phyloP scores from a whole-genome alignment of 2,797 vertebrate genomes.

The Gorsachius magnificus region DNA sequence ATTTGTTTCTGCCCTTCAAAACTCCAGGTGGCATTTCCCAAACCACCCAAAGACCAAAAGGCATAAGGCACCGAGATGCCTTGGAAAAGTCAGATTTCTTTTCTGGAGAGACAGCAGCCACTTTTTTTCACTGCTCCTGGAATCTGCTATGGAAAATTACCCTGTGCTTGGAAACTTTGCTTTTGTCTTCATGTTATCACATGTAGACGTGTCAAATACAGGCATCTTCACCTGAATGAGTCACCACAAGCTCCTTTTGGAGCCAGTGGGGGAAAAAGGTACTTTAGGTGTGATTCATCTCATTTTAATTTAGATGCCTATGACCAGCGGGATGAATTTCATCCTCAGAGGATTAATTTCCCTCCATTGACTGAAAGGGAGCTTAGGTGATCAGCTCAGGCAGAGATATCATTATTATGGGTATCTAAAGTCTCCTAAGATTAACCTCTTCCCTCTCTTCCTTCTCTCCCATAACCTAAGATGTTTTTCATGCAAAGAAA shows the following conservation, averaged over 20 bases:
- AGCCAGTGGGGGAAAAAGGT: background rate
- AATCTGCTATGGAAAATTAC: background rate
- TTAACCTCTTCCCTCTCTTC: background rate
- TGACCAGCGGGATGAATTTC: background rate
- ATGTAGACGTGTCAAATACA: background rate
- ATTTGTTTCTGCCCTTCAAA: background rate
- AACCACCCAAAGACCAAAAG: background rate
- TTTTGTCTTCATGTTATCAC: background rate
- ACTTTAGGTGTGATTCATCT: slow-evolving; percentile 4
- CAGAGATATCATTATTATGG: background rate
- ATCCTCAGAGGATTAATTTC: background rate
- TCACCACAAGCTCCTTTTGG: background rate
- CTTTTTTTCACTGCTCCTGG: background rate
- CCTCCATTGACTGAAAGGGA: background rate
- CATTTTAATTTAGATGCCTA: background rate
- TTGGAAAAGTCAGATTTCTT: background rate
- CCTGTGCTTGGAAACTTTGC: background rate
- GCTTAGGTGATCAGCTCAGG: background rate
- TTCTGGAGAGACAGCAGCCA: background rate
- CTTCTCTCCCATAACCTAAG: background rate
- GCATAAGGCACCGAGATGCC: background rate
- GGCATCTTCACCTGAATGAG: slow-evolving; percentile 14
- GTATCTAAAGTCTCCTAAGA: background rate
- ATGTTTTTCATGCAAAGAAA: background rate
- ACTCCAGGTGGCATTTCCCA: background rate